Evolutionary conservation across 2,797 vertebrate species (phyloP).

Genomic region (Syndactyla subalaris): DNA sequence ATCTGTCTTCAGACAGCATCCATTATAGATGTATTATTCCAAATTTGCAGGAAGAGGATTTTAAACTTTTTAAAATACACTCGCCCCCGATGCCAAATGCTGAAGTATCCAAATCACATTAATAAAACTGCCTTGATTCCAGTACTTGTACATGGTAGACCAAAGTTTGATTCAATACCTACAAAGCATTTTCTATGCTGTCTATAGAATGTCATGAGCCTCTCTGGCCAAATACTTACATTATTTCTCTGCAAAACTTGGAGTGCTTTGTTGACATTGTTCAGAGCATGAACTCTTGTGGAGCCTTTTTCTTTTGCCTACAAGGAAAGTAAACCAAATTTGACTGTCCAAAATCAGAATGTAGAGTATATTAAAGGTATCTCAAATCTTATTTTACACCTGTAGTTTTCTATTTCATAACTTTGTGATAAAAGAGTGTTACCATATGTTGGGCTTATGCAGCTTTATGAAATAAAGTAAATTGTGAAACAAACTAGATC

Average conservation of each 20-base stretch:
- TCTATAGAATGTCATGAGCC: background rate
- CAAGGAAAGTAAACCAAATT: constrained; percentile 60
- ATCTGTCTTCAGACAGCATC: background rate
- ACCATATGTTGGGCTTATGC: background rate
- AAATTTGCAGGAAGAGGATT: background rate
- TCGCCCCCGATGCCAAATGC: background rate
- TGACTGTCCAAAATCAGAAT: constrained; percentile 31
- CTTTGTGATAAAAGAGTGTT: background rate
- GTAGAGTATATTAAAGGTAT: background rate
- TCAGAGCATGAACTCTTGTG: constrained; percentile 95
- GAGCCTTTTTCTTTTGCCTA: constrained; percentile 96
- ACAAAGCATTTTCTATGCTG: background rate
- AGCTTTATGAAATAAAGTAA: background rate
- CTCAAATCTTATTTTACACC: background rate
- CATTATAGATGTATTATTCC: background rate
- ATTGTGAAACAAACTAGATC: background rate
- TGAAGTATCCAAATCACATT: background rate
- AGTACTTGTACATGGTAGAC: background rate
- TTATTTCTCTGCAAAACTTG: constrained; percentile 95
- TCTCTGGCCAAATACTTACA: constrained; percentile 81
- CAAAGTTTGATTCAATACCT: background rate
- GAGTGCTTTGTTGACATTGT: constrained; percentile 98
- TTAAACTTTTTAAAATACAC: background rate
- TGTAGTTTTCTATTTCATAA: background rate
- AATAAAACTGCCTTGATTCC: background rate